Evolutionary conservation across 2,113 vertebrate species (phyloP).

Genomic region (Taxidea taxus): DNA sequence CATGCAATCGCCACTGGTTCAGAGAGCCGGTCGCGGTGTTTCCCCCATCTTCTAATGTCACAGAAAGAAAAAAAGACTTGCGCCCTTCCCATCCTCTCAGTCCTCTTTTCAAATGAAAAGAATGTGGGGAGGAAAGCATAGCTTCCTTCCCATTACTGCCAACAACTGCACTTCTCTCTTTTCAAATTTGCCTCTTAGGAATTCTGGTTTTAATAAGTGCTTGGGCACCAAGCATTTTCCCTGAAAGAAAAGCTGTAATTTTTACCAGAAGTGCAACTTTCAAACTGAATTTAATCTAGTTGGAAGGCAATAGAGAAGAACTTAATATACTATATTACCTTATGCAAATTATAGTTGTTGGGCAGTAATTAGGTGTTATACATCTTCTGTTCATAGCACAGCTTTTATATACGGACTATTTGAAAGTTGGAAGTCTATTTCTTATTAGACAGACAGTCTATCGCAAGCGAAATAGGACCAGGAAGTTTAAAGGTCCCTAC

Average conservation of each 20-base stretch:
- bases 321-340: constrained; percentile 13
- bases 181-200: constrained; percentile 39
- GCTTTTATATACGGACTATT: not conserved
- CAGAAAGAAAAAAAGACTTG: not conserved
- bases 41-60: constrained; percentile 3
- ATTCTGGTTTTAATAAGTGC: constrained; percentile 32
- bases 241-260: constrained; percentile 31
- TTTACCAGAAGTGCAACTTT: constrained; percentile 40
- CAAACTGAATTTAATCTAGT: constrained; percentile 27
- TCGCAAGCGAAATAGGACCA: not conserved
- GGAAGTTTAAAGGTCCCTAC: not conserved
- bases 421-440: constrained; percentile 1
- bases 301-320: constrained; percentile 21
- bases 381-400: not conserved
- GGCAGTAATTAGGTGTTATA: not conserved
- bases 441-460: not conserved
- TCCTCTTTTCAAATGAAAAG: constrained; percentile 36
- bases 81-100: not conserved
- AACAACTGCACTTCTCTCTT: constrained; percentile 18
- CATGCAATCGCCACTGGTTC: not conserved
- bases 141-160: constrained; percentile 28
- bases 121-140: constrained; percentile 13
- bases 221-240: constrained; percentile 12
- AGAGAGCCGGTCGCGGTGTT: not conserved
- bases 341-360: not conserved